Evolutionary conservation across 2,797 vertebrate genomes (phyloP), one percentile per base, ranked within the genome.

Genomic region (Hydrophis major): DNA sequence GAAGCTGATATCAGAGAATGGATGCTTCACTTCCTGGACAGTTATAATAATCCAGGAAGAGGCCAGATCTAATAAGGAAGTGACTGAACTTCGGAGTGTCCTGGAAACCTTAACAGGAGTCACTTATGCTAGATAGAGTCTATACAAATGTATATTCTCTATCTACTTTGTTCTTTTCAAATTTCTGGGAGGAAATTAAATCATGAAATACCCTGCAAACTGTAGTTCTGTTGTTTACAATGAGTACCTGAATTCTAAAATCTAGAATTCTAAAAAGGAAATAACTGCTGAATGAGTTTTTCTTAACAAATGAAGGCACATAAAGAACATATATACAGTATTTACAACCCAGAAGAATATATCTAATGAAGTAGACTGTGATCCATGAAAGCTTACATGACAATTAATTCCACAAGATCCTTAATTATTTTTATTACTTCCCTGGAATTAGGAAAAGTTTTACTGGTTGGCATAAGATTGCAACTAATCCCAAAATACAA

Each of bases 401-500:
- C 32, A 74, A 37, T 37, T n/a, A 37, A 74, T 37, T 74, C 6
- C 69, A 74, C 32, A 74, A 37, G 69, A 20, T 32, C 32, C 69
- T 74, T 74, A 74, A 37, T 74, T 74, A 74, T 74, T 74, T 74
- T 74, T 74, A 16, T 37, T 74, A 74, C 32, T 18, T 37, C 16
- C 16, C 32, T 74, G 69, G 13, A 37, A 74, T 37, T 74, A 37
- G 57, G 12, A 88, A 57, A 42, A 1, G 0, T n/a, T 93, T 92
- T 89, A 93, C 59, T 2, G 14, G 86, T 92, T 42, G 90, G 10
- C 53, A 87, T 90, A 86, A 88, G 90, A 92, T 7, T 47, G 7
- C 22, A 93, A 88, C 2, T 90, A 93, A 87, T 13, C 32, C 93
- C 93, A 90, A 93, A 28, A 37, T 90, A 90, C 27, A 93, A 92